These are phyloP conservation scores for Tragelaphus strepsiceros DNA, from an alignment of 2,113 vertebrate species.

Conservation along the genomic window DNA sequence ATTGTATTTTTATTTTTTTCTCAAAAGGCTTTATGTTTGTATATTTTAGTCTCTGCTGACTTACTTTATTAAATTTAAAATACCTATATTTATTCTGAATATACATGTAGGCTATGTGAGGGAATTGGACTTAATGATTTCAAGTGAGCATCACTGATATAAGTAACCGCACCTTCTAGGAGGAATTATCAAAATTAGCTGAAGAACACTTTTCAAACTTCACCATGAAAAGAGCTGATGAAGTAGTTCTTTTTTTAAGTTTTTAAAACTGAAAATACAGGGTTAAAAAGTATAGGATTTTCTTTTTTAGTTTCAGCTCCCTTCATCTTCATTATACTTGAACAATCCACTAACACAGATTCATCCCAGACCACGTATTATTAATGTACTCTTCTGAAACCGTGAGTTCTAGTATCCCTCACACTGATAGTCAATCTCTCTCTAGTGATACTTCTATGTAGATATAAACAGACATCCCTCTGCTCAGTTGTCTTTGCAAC, in stretches of 20 bases:
- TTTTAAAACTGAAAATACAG: neutral
- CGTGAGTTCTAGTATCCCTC: neutral
- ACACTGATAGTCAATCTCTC: neutral
- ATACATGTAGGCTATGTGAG: neutral
- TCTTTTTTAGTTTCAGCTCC: neutral
- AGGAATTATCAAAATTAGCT: neutral
- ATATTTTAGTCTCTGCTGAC: neutral
- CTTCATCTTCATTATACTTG: neutral
- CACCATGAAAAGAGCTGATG: neutral
- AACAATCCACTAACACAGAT: neutral
- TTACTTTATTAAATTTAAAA: conserved; percentile 11
- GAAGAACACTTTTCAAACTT: conserved; percentile 5
- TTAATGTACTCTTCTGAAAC: neutral
- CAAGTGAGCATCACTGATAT: neutral
- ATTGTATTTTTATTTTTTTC: neutral
- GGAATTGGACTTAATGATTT: neutral
- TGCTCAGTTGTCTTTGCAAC: neutral
- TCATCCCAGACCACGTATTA: neutral
- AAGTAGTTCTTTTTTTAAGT: neutral
- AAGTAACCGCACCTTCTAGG: neutral
- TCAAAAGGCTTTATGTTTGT: neutral
- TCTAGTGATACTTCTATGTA: neutral
- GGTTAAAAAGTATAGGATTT: neutral
- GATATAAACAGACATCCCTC: neutral
- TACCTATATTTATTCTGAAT: neutral